Evolutionary conservation across 2,113 vertebrate species (phyloP).

Genomic region (Rhinogobius similis): DNA sequence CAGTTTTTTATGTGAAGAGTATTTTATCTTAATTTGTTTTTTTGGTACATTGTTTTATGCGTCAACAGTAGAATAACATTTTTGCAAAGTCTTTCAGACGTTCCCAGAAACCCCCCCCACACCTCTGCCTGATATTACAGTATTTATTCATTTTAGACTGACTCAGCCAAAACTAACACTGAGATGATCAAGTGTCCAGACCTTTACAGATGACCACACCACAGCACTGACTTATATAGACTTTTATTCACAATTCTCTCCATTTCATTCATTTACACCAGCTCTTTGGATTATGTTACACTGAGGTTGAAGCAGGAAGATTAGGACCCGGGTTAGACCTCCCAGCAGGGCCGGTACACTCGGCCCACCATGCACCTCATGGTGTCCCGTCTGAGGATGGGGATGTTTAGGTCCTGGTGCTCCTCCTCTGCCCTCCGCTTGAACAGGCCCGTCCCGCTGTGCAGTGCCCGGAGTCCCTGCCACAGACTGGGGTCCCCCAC

Average conservation of each 20-base stretch:
- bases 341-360: conserved; percentile 82
- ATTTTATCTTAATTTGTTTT: too few relatives aligned
- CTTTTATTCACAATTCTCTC: neutral
- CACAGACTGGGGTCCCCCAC: conserved; percentile 61
- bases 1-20: too few relatives aligned
- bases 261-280: conserved; percentile 24
- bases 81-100: too few relatives aligned
- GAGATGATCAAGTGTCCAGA: too few relatives aligned
- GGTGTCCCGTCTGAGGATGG: conserved; percentile 75
- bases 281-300: conserved; percentile 34
- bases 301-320: conserved; percentile 10
- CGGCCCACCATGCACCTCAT: conserved; percentile 84
- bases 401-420: conserved; percentile 56
- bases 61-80: too few relatives aligned
- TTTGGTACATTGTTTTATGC: too few relatives aligned
- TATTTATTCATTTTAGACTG: too few relatives aligned
- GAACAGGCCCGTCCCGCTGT: conserved; percentile 46
- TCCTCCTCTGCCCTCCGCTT: conserved; percentile 55
- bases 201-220: neutral
- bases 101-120: too few relatives aligned
- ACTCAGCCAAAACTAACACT: too few relatives aligned
- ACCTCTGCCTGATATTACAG: too few relatives aligned
- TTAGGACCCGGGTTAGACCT: conserved; percentile 61
- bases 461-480: conserved; percentile 60
- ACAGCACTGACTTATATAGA: neutral